Percentiles rank a stretch among this genome's conserved stretches.
These are phyloP conservation scores for Drosophila ficusphila DNA, from an alignment of 1,140 invertebrate genomes.

Conservation along the genomic window DNA sequence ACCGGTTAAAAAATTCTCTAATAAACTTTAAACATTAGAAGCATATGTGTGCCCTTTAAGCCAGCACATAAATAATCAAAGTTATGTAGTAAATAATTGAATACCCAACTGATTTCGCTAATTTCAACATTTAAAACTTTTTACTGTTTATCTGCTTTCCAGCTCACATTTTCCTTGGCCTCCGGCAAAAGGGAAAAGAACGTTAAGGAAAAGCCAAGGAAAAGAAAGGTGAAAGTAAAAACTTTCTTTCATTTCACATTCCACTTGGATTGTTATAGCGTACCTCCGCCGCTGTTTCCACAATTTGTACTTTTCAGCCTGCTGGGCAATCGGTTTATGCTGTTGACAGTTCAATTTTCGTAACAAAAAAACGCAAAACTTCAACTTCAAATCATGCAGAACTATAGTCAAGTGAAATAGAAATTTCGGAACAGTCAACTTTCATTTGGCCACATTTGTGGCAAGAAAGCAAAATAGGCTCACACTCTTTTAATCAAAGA, in stretches of 20 bases:
- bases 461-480: neutral
- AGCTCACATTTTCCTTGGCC: conserved; percentile 10
- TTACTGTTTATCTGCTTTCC: conserved; percentile 16
- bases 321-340: conserved; percentile 61
- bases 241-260: conserved; percentile 45
- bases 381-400: conserved; percentile 12
- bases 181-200: neutral
- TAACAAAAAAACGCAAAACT: neutral
- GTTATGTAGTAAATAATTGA: conserved; percentile 1
- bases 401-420: conserved; percentile 1
- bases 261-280: neutral
- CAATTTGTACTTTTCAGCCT: conserved; percentile 36
- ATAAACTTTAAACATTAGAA: too few relatives aligned
- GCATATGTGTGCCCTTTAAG: neutral
- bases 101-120: conserved; percentile 2
- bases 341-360: conserved; percentile 70
- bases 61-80: neutral
- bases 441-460: neutral
- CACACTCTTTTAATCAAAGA: neutral
- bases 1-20: too few relatives aligned
- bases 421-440: neutral
- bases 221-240: conserved; percentile 27
- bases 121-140: conserved; percentile 34
- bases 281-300: neutral
- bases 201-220: neutral